Evolutionary conservation across 2,113 vertebrate genomes (phyloP), one percentile per base, ranked within the genome.

Genomic region (Cercocebus atys): DNA sequence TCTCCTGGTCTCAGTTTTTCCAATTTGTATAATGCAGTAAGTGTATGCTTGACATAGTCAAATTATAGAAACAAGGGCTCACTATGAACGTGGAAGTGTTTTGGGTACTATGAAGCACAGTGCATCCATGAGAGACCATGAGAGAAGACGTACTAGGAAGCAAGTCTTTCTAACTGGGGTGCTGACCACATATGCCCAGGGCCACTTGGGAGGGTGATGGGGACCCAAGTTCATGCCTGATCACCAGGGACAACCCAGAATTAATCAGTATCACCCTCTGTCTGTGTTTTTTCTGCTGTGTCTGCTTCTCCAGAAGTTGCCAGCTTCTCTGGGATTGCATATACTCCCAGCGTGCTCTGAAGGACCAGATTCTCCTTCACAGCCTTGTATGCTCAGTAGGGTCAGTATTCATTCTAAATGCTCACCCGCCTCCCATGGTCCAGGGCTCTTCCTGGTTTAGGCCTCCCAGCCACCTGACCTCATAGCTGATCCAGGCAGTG

Each of bases 1-100:
- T 59, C 9, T 11, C 32, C 38, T 68, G n/a, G 81, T n/a, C 61
- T 97, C 72, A 43, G 38, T 75, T 81, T 93, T 40, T 59, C 79
- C 70, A 81, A 0, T 68, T 66, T 87, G 30, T 57, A 22, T 4
- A 52, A 32, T 16, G 52, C 22, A 55, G 30, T 35, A 25, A 43
- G 30, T 73, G 38, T 23, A 88, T 30, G 11, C 22, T 35, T 50
- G 27, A 55, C 57, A 18, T 0, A 68, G 52, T 50, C 38, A 57
- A 25, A 4, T 45, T 57, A 75, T 2, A 66, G 76, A 88, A 38
- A 43, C 3, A 18, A 50, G n/a, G 50, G 17, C 14, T 38, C 7
- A 2, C 50, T 80, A 23, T 43, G 18, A 25, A 70, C 91, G 55
- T 0, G 0, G 85, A 81, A 78, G 30, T 12, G 38, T 40, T 88